These are phyloP conservation scores for Psittacara wagleri DNA, from an alignment of 2,113 vertebrate genomes.

Conservation along the genomic window DNA sequence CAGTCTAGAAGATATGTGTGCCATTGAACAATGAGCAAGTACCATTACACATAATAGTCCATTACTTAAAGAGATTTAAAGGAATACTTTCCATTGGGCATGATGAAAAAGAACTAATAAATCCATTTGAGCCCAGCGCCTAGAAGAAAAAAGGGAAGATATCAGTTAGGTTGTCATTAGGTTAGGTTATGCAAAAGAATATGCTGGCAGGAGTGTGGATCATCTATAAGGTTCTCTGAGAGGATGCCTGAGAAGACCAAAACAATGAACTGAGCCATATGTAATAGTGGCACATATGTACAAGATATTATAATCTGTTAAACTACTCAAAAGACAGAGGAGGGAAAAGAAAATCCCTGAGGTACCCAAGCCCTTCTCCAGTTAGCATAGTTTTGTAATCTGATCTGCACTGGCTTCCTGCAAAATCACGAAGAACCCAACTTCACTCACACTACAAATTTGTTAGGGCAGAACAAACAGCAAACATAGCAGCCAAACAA, in stretches of 20 bases:
- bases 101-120: not conserved
- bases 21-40: not conserved
- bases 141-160: not conserved
- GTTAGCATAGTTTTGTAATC: not conserved
- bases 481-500: not conserved
- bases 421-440: not conserved
- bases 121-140: not conserved
- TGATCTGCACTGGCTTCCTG: not conserved
- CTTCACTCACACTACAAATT: not conserved
- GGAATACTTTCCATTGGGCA: not conserved
- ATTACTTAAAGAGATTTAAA: not conserved
- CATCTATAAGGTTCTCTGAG: not conserved
- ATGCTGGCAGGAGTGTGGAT: not conserved
- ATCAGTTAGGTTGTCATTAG: not conserved
- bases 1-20: not conserved
- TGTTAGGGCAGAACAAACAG: not conserved
- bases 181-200: not conserved
- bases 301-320: not conserved
- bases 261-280: not conserved
- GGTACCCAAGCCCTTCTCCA: not conserved
- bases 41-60: not conserved
- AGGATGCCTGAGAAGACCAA: not conserved
- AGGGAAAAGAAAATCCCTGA: not conserved
- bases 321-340: not conserved
- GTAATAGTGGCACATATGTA: not conserved